These are phyloP conservation scores for Panulirus ornatus DNA, from an alignment of 1,140 invertebrate species.

Conservation along the genomic window DNA sequence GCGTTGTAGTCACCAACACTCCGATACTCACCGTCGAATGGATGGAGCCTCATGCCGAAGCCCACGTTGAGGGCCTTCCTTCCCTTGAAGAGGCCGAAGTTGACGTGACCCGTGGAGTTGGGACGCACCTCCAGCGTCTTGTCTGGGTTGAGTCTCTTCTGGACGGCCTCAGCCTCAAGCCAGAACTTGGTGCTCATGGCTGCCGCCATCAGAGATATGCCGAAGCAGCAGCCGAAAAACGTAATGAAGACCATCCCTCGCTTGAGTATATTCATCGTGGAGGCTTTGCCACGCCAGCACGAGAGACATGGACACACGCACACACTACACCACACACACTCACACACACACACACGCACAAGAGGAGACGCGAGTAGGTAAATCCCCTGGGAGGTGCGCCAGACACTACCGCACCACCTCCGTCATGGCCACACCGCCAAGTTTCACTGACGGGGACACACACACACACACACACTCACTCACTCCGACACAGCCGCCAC, in stretches of 20 bases:
- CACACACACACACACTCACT: neutral
- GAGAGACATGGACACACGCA: too few species aligned
- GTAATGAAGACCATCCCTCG: conserved; percentile 92
- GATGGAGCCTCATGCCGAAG: conserved; percentile 87
- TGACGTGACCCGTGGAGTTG: conserved; percentile 87
- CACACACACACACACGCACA: too few species aligned
- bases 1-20: conserved; percentile 51
- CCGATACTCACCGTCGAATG: conserved; percentile 83
- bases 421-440: conserved; percentile 33
- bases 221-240: conserved; percentile 90
- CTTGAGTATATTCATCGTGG: conserved; percentile 82
- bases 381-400: neutral
- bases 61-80: conserved; percentile 89
- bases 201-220: conserved; percentile 88
- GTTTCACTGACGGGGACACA: conserved; percentile 46
- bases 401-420: neutral
- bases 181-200: conserved; percentile 93
- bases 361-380: too few species aligned
- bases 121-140: conserved; percentile 72
- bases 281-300: neutral
- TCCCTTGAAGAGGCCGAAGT: conserved; percentile 91
- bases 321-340: neutral
- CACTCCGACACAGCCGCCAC: neutral
- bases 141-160: conserved; percentile 78
- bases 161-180: conserved; percentile 87